A percentile compares a stretch with the other conserved stretches of the same genome.
Conservation (phyloP, 1,140 invertebrate species). For the Pseudoatta argentina region DNA sequence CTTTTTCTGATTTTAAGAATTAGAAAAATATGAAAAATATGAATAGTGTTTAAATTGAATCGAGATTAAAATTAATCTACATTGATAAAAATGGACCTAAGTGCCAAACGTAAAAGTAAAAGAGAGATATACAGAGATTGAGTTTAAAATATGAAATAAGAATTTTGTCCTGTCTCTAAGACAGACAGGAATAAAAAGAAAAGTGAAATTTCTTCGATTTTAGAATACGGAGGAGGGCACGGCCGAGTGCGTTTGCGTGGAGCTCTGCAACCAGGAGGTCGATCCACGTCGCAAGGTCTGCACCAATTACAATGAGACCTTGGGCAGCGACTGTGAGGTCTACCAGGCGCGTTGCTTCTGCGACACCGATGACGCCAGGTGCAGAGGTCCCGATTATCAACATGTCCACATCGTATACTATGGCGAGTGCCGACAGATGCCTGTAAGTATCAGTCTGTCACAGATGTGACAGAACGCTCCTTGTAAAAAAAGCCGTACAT, state of each 20-base stretch:
- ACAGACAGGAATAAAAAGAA: neutral
- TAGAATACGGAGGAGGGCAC: conserved; percentile 88
- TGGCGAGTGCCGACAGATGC: conserved; percentile 93
- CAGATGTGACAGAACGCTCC: neutral
- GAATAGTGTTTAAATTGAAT: too few species aligned
- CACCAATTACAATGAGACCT: conserved; percentile 97
- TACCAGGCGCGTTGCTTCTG: conserved; percentile 96
- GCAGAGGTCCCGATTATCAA: conserved; percentile 91
- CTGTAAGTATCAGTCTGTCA: conserved; percentile 85
- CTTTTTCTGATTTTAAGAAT: too few species aligned
- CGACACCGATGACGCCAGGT: conserved; percentile 91
- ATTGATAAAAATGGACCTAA: neutral
- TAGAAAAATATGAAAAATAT: too few species aligned
- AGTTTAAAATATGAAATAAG: neutral
- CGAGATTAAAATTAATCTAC: too few species aligned
- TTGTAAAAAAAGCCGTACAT: neutral
- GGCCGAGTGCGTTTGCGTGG: conserved; percentile 95
- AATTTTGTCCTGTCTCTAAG: neutral
- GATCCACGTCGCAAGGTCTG: conserved; percentile 95
- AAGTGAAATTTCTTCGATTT: conserved; percentile 48
- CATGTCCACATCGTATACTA: conserved; percentile 98
- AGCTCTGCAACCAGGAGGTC: conserved; percentile 92
- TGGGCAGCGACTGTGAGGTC: conserved; percentile 96
- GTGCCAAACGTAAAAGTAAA: neutral
- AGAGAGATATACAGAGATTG: too few species aligned